phyloP scores from a whole-genome alignment of 2,113 vertebrate species.

The Elanus axillaris region DNA sequence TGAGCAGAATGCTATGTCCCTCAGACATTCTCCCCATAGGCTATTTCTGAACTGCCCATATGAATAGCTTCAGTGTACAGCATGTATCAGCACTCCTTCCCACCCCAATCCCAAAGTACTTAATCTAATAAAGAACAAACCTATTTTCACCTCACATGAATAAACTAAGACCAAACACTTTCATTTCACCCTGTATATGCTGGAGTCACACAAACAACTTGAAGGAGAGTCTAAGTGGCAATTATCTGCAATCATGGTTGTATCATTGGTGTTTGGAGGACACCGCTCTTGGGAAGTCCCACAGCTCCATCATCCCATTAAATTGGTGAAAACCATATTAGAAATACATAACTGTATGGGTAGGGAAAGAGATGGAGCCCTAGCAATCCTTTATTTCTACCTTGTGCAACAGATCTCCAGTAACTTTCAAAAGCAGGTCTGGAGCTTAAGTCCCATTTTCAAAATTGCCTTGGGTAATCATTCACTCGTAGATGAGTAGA shows the following conservation, averaged over 20 bases:
- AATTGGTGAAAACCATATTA: neutral
- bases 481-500: neutral
- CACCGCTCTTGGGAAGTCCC: neutral
- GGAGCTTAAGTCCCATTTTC: neutral
- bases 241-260: neutral
- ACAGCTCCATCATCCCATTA: rapidly evolving
- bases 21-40: neutral
- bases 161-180: neutral
- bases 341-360: neutral
- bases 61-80: neutral
- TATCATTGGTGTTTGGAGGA: neutral
- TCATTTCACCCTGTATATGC: neutral
- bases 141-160: neutral
- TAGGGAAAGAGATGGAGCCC: neutral
- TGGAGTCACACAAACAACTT: neutral
- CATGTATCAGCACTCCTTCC: neutral
- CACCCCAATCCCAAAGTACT: neutral
- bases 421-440: neutral
- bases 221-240: neutral
- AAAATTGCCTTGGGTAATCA: neutral
- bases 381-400: neutral
- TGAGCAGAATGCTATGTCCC: neutral
- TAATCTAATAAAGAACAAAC: neutral
- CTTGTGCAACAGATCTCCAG: neutral
- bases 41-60: neutral